Base-by-base conservation (phyloP, 1,140 invertebrate species). In the Hirudo medicinalis region DNA sequence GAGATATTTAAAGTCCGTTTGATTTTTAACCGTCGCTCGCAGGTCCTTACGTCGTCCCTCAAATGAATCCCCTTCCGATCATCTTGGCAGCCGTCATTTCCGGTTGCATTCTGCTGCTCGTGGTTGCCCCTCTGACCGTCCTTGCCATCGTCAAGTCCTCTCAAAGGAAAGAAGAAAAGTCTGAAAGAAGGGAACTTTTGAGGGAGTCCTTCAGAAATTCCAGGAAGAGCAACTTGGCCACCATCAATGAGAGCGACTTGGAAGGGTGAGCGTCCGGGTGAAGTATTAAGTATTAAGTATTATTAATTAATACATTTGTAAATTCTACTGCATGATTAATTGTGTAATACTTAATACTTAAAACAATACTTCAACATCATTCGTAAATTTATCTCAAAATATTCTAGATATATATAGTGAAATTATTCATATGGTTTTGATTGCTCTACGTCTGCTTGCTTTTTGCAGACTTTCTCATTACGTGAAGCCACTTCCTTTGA, bases 131-230 rank as follows among this genome's bases (percentile, higher is more conserved):
- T 2, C 86, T 87, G 63, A 90, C 91, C 76, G 17, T 57, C 13
- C 94, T 91, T 91, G 90, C 89, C 76, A 89, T 88, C 63, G 66
- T 79, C 32, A 98, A 97, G 82, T 94, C 92, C 0, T 89, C 90
- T 72, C 89, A 90, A 76, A 86, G 93, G 57, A 90, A 91, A 76
- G 81, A 89, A 0, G 90, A 97, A 81, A 84, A 92, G 71, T 82
- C 97, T 66, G 89, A 95, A 78, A 84, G 94, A 63, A 84, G 92
- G 71, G 94, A 93, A 79, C 94, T 92, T 0, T 95, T 97, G 55
- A 84, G 94, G 19, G 91, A 93, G 75, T 96, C 92, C 43, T 27
- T 74, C 15, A 40, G 54, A 13, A 49, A 49, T 49, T 57, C 36
- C 63, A 49, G 68, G 71, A 25, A 36, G 54, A 25, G 60, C 63